Evolutionary conservation across 2,888 invertebrate genomes (phyloP), one percentile per base, ranked within the genome.

Genomic region (Crossocerus cetratus): DNA sequence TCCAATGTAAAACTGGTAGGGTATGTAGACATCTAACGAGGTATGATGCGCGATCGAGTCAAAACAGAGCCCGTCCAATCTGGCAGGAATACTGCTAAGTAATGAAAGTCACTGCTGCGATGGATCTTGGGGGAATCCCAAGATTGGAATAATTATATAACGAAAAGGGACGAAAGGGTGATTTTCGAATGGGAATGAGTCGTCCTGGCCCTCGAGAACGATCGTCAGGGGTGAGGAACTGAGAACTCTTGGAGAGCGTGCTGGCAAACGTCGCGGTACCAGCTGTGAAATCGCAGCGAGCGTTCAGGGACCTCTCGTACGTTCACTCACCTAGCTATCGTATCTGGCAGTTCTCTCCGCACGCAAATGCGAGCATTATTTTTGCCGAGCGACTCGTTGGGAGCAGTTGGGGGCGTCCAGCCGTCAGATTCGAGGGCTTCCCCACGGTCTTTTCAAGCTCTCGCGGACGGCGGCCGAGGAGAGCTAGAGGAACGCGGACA

Each of bases 251-350:
- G 11, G 20, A 76, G 16, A 76, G 16, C 8, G 18, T 43, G 61
- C 13, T 63, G 18, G 11, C 32, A 58, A 81, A 67, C 56, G 49
- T 63, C 45, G 22, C 23, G 23, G 59, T 82, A 80, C 85, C 86
- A 86, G 86, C 86, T 86, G 86, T 86, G 86, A 84, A 74, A 59
- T 59, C 53, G 49, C 43, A 56, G 44, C 65, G 62, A 61, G 80
- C 78, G 77, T 75, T 81, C 72, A 73, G 70, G 72, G 72, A 80
- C 67, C 70, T 74, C 20, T 70, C 45, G 20, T 72, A 73, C 80
- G 79, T 83, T 80, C 82, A 84, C 86, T 86, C 74, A 85, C 86
- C 84, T 77, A 83, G 69, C 83, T 84, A 84, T 86, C 81, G 84
- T 84, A 72, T 83, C 80, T 78, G 76, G 78, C 74, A 70, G 73